These are phyloP conservation scores for Corbicula japonica DNA, from an alignment of 2,888 invertebrate genomes.

Conservation along the genomic window DNA sequence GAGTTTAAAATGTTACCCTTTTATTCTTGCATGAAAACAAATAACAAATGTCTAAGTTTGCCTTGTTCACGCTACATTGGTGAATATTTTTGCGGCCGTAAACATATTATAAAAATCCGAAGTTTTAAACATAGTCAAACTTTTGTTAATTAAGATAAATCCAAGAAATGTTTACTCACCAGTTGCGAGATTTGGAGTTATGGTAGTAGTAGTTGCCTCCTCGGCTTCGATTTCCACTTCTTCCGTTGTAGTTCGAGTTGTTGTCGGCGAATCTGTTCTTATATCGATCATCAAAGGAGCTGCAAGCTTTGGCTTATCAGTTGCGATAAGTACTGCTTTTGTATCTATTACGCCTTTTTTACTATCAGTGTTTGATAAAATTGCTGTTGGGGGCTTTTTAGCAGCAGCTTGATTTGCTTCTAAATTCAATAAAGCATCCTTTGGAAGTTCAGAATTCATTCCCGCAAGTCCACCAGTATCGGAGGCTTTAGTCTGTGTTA, in stretches of 20 bases:
- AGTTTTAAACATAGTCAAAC: no score
- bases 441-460: constrained; percentile 25
- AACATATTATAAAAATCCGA: no score
- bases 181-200: neutral
- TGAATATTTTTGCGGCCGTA: no score
- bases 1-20: no score
- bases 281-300: constrained; percentile 19
- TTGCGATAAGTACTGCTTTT: constrained; percentile 39
- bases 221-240: constrained; percentile 41
- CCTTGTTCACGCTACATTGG: no score
- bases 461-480: constrained; percentile 21
- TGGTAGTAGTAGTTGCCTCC: constrained; percentile 20
- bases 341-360: constrained; percentile 9
- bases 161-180: constrained; percentile 13
- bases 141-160: no score
- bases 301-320: constrained; percentile 36
- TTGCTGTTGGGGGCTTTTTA: constrained; percentile 34
- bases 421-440: constrained; percentile 13
- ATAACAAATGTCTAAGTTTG: no score
- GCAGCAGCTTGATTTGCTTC: neutral
- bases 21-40: no score
- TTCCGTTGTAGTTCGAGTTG: constrained; percentile 8
- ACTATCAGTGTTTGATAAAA: constrained; percentile 39
- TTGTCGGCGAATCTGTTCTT: constrained; percentile 2
- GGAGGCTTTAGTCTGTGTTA: constrained; percentile 16